Percentiles rank a stretch among this genome's conserved stretches.
phyloP scores from a whole-genome alignment of 2,888 invertebrate species.

The Ypsolopha sequella region DNA sequence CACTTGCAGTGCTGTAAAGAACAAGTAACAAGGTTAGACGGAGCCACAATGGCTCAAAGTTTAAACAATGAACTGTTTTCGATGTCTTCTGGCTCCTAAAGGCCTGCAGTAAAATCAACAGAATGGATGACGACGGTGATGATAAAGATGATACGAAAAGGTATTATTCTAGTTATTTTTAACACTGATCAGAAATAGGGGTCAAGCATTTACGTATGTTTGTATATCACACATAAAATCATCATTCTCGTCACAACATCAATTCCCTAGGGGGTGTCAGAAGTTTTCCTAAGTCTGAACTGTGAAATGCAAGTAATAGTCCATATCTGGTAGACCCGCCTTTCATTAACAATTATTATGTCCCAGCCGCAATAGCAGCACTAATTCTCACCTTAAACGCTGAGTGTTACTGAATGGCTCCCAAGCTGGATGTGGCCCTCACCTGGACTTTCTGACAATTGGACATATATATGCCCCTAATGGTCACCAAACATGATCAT shows the following conservation, averaged over 20 bases:
- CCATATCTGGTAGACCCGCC: conserved; percentile 2
- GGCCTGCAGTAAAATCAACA: conserved; percentile 8
- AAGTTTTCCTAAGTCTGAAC: neutral
- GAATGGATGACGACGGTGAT: conserved; percentile 85
- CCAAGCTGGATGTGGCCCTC: no score
- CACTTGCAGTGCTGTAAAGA: no score
- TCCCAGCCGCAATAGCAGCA: no score
- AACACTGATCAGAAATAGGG: neutral
- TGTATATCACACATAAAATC: no score
- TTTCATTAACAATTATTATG: no score
- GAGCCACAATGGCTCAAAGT: neutral
- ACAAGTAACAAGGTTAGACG: no score
- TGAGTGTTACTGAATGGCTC: no score
- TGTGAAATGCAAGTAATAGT: neutral
- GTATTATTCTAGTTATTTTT: conserved; percentile 44
- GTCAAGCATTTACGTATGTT: neutral
- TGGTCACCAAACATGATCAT: no score
- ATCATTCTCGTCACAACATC: no score
- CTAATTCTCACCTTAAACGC: no score
- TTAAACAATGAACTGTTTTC: neutral
- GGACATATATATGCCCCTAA: no score
- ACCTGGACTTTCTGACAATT: no score
- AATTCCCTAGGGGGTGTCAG: neutral
- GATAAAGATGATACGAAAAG: conserved; percentile 89
- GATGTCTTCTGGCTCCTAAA: neutral